Evolutionary conservation across 2,888 invertebrate species (phyloP).

Genomic region (Pachycephus smyrnensis): DNA sequence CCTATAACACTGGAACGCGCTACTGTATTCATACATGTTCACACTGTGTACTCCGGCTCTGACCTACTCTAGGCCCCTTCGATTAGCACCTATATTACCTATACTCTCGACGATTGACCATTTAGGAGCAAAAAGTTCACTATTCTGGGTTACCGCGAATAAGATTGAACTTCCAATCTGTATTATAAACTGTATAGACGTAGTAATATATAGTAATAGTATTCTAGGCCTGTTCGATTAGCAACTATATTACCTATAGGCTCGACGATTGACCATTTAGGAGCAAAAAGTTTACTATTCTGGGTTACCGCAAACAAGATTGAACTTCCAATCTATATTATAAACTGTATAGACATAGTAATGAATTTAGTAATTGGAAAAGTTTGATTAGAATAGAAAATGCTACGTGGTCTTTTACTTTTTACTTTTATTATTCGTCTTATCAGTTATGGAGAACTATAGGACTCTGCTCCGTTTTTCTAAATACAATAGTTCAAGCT

Average conservation of each 20-base stretch:
- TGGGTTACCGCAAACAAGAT: not conserved
- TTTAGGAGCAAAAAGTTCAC: not conserved
- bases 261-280: not conserved
- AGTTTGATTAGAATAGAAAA: not conserved
- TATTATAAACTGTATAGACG: no score
- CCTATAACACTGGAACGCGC: not conserved
- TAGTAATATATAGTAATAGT: no score
- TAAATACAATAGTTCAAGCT: not conserved
- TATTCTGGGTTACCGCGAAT: not conserved
- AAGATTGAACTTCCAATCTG: not conserved
- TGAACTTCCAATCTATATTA: not conserved
- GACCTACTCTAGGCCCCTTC: slow-evolving; percentile 1
- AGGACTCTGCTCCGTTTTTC: not conserved
- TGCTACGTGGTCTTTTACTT: not conserved
- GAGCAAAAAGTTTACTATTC: not conserved
- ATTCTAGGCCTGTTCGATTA: not conserved
- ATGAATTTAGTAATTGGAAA: not conserved
- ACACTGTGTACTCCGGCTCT: not conserved
- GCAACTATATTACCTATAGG: not conserved
- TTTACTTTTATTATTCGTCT: not conserved
- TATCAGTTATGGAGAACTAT: not conserved
- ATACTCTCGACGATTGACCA: not conserved
- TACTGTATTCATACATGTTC: not conserved
- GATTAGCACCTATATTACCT: not conserved
- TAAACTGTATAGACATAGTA: not conserved